These are phyloP conservation scores for Tyria jacobaeae DNA, from an alignment of 2,888 invertebrate species.

Conservation along the genomic window DNA sequence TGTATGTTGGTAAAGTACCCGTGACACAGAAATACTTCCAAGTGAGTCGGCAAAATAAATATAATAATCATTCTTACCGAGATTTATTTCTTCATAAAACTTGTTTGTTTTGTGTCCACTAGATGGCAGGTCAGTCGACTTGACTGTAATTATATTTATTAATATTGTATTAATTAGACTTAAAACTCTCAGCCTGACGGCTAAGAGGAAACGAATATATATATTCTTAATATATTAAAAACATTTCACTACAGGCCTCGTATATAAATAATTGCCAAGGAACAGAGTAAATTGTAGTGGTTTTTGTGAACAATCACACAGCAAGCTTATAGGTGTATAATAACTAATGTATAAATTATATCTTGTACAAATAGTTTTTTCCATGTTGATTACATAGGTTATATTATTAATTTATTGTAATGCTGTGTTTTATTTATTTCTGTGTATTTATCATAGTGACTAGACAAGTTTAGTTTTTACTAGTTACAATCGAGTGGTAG, in stretches of 20 bases:
- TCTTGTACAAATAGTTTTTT: conserved; percentile 54
- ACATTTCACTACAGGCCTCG: conserved; percentile 19
- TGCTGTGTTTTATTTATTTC: conserved; percentile 29
- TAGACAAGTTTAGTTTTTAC: background rate
- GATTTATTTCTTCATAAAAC: background rate
- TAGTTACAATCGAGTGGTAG: too few relatives aligned
- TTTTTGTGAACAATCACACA: conserved; percentile 35
- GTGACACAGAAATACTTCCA: too few relatives aligned
- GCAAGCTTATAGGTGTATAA: conserved; percentile 37
- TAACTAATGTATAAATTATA: conserved; percentile 46
- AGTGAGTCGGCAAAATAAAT: too few relatives aligned
- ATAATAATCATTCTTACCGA: too few relatives aligned
- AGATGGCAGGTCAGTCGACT: conserved; percentile 17
- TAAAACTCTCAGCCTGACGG: conserved; percentile 12
- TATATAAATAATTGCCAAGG: conserved; percentile 4
- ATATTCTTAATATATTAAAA: conserved; percentile 17
- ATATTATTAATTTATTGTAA: conserved; percentile 51
- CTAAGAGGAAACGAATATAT: conserved; percentile 10
- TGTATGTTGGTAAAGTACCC: too few relatives aligned
- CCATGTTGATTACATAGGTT: conserved; percentile 44
- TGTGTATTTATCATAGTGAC: conserved; percentile 19
- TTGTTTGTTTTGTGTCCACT: background rate
- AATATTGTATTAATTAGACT: conserved; percentile 13
- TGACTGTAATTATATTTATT: conserved; percentile 20
- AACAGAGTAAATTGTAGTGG: conserved; percentile 18